A percentile compares a stretch with the other conserved stretches of the same genome.
These are phyloP conservation scores for Carterocephalus palaemon DNA, from an alignment of 2,888 invertebrate genomes.

Conservation along the genomic window DNA sequence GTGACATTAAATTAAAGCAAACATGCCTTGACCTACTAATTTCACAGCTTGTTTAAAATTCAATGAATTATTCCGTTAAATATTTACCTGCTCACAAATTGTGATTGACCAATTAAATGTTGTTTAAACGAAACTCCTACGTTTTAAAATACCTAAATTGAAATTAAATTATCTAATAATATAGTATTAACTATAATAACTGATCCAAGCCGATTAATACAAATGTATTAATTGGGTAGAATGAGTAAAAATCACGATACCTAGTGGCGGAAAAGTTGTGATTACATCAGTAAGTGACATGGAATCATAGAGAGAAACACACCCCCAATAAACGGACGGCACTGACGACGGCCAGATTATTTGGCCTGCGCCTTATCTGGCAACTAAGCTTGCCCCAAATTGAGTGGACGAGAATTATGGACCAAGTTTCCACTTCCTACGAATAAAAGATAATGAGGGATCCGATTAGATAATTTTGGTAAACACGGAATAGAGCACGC, in stretches of 20 bases:
- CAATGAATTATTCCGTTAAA: neutral
- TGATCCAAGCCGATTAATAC: slow-evolving; percentile 25
- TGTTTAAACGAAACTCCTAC: too few relatives aligned
- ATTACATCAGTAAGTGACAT: slow-evolving; percentile 60
- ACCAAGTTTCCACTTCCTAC: slow-evolving; percentile 61
- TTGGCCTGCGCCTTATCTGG: slow-evolving; percentile 63
- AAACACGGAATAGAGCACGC: slow-evolving; percentile 50
- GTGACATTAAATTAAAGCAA: slow-evolving; percentile 8
- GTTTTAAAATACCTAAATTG: too few relatives aligned
- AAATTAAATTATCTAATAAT: too few relatives aligned
- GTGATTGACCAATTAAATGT: neutral
- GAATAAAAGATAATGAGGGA: slow-evolving; percentile 72
- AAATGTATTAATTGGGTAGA: slow-evolving; percentile 41
- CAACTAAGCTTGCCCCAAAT: slow-evolving; percentile 66
- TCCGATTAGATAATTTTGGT: slow-evolving; percentile 65
- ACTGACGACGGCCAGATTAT: slow-evolving; percentile 61
- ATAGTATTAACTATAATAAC: too few relatives aligned
- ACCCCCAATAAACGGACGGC: slow-evolving; percentile 63
- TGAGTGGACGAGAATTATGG: slow-evolving; percentile 72
- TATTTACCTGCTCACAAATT: neutral
- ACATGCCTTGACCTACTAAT: slow-evolving; percentile 14
- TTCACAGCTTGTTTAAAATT: neutral
- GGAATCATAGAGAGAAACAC: slow-evolving; percentile 59
- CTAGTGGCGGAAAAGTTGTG: slow-evolving; percentile 36
- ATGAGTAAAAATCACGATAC: slow-evolving; percentile 37